These are phyloP conservation scores for Setipinna tenuifilis DNA, from an alignment of 2,797 vertebrate genomes.

Conservation along the genomic window DNA sequence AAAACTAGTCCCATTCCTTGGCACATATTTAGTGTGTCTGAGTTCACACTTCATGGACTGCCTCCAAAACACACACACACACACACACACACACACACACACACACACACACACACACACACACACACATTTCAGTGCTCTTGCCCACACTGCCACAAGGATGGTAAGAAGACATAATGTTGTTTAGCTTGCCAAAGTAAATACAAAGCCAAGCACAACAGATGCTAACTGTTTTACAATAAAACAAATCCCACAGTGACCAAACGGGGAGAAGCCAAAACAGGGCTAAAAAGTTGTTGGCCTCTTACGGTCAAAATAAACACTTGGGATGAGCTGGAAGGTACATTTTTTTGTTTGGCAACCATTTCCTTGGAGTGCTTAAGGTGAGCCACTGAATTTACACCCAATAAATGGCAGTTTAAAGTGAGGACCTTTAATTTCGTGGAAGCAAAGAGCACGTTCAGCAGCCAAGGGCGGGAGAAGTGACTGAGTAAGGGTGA, in stretches of 20 bases:
- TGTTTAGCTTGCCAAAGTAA: slow-evolving; percentile 40
- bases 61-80: slow-evolving; percentile 38
- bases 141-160: slow-evolving; percentile 42
- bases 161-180: slow-evolving; percentile 29
- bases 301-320: not conserved
- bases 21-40: slow-evolving; percentile 41
- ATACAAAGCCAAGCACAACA: slow-evolving; percentile 46
- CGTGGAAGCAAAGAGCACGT: slow-evolving; percentile 53
- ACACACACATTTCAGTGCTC: slow-evolving; percentile 43
- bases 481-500: slow-evolving; percentile 43
- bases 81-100: too few relatives aligned
- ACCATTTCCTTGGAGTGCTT: slow-evolving; percentile 40
- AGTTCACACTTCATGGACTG: slow-evolving; percentile 46
- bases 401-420: slow-evolving; percentile 50
- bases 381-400: slow-evolving; percentile 47
- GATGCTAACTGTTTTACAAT: slow-evolving; percentile 35
- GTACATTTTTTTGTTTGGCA: slow-evolving; percentile 2
- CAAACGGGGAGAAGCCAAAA: not conserved
- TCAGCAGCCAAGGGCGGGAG: slow-evolving; percentile 51
- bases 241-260: not conserved
- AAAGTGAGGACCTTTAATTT: slow-evolving; percentile 58
- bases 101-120: too few relatives aligned
- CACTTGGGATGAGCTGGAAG: not conserved
- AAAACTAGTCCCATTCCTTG: slow-evolving; percentile 20
- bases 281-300: not conserved